A percentile compares a stretch with the other conserved stretches of the same genome.
Evolutionary conservation across 2,113 vertebrate genomes (phyloP).

Genomic region (Myiozetetes cayanensis): DNA sequence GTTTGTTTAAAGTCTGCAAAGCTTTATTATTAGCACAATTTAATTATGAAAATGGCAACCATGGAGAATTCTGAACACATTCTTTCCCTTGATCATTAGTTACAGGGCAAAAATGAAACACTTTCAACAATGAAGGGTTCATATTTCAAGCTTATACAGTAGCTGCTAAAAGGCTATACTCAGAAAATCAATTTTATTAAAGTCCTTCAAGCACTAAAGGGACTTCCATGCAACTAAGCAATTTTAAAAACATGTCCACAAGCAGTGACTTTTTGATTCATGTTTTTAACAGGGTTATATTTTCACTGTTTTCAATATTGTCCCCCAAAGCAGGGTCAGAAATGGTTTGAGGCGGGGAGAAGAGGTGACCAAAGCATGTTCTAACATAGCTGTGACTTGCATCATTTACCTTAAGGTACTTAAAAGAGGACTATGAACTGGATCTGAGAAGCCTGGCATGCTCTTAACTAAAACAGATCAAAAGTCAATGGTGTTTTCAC

Average conservation of each 20-base stretch:
- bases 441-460: constrained; percentile 15
- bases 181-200: constrained; percentile 99
- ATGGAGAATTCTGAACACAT: constrained; percentile 93
- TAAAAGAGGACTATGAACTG: constrained; percentile 61
- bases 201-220: constrained; percentile 95
- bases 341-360: constrained; percentile 67
- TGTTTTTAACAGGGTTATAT: constrained; percentile 86
- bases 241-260: constrained; percentile 93
- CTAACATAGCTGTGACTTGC: constrained; percentile 51
- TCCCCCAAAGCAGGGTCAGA: constrained; percentile 86
- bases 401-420: constrained; percentile 62
- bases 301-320: constrained; percentile 89
- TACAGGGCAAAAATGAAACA: constrained; percentile 93
- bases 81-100: constrained; percentile 94
- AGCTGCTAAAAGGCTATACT: constrained; percentile 97
- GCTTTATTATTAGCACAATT: constrained; percentile 96
- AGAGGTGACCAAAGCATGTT: constrained; percentile 33
- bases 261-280: constrained; percentile 87
- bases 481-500: constrained; percentile 15
- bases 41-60: constrained; percentile 98
- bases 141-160: constrained; percentile 97
- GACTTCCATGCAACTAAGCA: constrained; percentile 94
- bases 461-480: constrained; percentile 16
- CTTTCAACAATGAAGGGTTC: constrained; percentile 97
- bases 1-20: constrained; percentile 94